phyloP scores from a whole-genome alignment of 2,113 vertebrate genomes.

The Eptatretus burgeri region DNA sequence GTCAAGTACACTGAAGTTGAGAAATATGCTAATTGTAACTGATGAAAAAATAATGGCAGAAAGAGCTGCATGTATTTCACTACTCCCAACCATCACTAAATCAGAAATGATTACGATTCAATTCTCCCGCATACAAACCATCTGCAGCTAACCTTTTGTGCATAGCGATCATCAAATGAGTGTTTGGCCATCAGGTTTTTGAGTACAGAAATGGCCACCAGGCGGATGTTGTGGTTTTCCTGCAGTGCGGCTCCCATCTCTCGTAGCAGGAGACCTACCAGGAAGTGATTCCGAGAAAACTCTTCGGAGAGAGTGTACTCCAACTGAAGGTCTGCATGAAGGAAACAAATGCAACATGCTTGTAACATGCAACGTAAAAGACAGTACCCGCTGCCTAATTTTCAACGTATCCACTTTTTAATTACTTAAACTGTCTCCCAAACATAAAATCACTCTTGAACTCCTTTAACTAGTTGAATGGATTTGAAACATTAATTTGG shows the following conservation, averaged over 20 bases:
- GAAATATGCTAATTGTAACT: no score
- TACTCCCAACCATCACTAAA: no score
- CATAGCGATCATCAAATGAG: slow-evolving; percentile 69
- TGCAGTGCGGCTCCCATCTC: slow-evolving; percentile 61
- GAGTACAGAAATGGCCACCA: slow-evolving; percentile 56
- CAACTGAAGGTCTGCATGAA: slow-evolving; percentile 45
- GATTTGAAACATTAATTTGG: not conserved
- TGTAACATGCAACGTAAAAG: slow-evolving; percentile 10
- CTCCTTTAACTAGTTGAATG: not conserved
- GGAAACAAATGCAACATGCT: not conserved
- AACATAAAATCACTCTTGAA: not conserved
- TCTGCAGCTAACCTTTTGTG: slow-evolving; percentile 31
- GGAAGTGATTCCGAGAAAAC: slow-evolving; percentile 89
- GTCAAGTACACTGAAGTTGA: no score
- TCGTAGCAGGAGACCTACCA: slow-evolving; percentile 60
- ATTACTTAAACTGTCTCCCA: not conserved
- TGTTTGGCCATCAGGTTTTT: slow-evolving; percentile 94
- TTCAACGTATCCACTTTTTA: not conserved
- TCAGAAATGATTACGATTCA: no score
- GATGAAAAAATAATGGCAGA: no score
- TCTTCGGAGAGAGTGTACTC: slow-evolving; percentile 82
- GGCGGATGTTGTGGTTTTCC: slow-evolving; percentile 59
- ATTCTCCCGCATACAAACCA: no score
- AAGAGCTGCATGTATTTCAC: no score
- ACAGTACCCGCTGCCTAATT: not conserved